A percentile compares a stretch with the other conserved stretches of the same genome.
Evolutionary conservation across 2,888 invertebrate species (phyloP).

Genomic region (Spilosoma lubricipeda): DNA sequence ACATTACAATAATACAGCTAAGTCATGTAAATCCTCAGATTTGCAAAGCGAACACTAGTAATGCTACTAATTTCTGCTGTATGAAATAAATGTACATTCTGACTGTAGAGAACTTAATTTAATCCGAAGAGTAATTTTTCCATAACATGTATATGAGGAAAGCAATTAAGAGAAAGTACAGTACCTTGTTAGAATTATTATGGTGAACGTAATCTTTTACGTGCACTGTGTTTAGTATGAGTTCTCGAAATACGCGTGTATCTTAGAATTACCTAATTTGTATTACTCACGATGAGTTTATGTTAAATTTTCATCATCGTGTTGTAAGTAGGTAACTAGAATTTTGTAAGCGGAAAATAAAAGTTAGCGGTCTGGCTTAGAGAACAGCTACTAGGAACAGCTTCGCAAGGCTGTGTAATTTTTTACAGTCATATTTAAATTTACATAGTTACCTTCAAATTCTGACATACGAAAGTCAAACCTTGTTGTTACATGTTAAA

Average conservation of each 20-base stretch:
- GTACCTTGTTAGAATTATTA: slow-evolving; percentile 74
- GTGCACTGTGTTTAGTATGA: slow-evolving; percentile 53
- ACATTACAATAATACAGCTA: background rate
- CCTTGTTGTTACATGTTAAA: background rate
- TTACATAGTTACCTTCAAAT: background rate
- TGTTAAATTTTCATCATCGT: slow-evolving; percentile 7
- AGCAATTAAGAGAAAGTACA: slow-evolving; percentile 75
- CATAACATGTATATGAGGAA: slow-evolving; percentile 63
- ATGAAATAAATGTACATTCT: slow-evolving; percentile 28
- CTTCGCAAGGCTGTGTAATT: background rate
- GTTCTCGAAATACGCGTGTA: slow-evolving; percentile 40
- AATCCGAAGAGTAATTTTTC: slow-evolving; percentile 61
- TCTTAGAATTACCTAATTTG: slow-evolving; percentile 35
- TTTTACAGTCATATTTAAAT: background rate
- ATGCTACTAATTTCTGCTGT: slow-evolving; percentile 5
- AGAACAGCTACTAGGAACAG: background rate
- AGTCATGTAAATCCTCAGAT: background rate
- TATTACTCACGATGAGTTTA: slow-evolving; percentile 19
- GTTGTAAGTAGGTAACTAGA: background rate
- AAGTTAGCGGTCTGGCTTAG: background rate
- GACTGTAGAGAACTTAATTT: slow-evolving; percentile 62
- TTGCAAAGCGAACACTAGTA: background rate
- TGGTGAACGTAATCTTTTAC: slow-evolving; percentile 66
- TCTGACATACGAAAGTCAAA: background rate
- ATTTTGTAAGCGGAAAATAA: slow-evolving; percentile 18